A percentile compares a stretch with the other conserved stretches of the same genome.
Conservation (phyloP, 1,140 invertebrate genomes). For the Globodera rostochiensis region DNA sequence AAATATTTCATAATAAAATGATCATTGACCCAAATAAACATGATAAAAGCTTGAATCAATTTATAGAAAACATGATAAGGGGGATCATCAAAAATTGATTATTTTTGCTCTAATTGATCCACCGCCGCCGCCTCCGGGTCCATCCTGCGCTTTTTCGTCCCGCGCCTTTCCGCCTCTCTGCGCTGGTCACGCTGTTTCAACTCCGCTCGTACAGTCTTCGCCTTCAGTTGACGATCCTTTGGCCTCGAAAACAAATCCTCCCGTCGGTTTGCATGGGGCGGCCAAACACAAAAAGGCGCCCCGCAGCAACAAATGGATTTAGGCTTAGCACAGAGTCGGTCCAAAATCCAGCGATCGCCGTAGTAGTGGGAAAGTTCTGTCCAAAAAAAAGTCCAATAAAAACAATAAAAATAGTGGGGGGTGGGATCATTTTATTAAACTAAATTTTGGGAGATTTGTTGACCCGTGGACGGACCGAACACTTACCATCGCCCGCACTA, state of each 20-base stretch:
- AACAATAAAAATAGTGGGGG: not conserved
- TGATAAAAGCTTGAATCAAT: too few species aligned
- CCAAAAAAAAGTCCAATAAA: not conserved
- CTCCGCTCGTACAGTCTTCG: conserved; percentile 74
- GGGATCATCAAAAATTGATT: too few species aligned
- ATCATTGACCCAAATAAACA: too few species aligned
- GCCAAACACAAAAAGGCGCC: conserved; percentile 20
- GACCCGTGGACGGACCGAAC: not conserved
- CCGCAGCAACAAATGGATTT: conserved; percentile 24
- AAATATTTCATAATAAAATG: too few species aligned
- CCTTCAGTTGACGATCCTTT: not conserved
- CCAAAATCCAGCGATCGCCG: conserved; percentile 22
- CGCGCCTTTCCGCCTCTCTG: conserved; percentile 82
- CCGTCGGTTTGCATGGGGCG: not conserved
- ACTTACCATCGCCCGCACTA: conserved; percentile 10
- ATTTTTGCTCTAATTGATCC: too few species aligned
- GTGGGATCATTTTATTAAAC: not conserved
- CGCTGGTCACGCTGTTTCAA: conserved; percentile 87
- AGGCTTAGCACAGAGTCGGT: not conserved
- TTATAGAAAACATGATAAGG: too few species aligned
- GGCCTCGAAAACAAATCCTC: not conserved
- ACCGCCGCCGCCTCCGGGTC: not conserved
- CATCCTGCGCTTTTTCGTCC: not conserved
- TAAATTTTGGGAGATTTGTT: not conserved
- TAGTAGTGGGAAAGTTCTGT: conserved; percentile 22